Percentiles rank a stretch among this genome's conserved stretches.
Evolutionary conservation across 1,140 invertebrate genomes (phyloP).

Genomic region (Zaprionus africanus): DNA sequence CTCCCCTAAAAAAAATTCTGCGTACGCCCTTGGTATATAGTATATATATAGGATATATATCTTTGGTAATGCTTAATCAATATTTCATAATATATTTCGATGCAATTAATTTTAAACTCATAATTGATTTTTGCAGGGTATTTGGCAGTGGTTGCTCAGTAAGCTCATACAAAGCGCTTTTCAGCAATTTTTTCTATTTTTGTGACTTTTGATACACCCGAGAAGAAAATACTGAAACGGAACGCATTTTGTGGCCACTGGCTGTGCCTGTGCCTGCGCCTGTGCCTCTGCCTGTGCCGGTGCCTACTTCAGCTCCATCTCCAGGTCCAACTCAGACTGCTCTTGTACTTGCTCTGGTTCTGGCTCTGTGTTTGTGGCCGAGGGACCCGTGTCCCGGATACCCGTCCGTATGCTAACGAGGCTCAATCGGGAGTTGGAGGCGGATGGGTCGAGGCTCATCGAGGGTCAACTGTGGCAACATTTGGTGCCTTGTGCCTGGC

Average conservation of each 20-base stretch:
- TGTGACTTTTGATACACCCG: neutral
- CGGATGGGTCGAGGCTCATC: neutral
- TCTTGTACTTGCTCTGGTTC: too few relatives aligned
- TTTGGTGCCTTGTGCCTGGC: slow-evolving; percentile 56
- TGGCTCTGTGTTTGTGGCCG: neutral
- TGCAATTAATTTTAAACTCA: too few relatives aligned
- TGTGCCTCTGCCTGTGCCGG: neutral
- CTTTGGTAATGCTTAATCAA: too few relatives aligned
- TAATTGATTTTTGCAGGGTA: neutral
- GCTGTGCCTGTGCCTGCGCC: slow-evolving; percentile 24
- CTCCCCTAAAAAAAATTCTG: too few relatives aligned
- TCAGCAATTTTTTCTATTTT: neutral
- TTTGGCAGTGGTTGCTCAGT: neutral
- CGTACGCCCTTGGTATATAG: too few relatives aligned
- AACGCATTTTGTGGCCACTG: slow-evolving; percentile 68
- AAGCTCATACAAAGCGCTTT: neutral
- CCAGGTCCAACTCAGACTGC: slow-evolving; percentile 6
- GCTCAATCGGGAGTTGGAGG: slow-evolving; percentile 1
- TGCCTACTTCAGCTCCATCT: slow-evolving; percentile 18
- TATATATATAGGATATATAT: too few relatives aligned
- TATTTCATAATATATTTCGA: too few relatives aligned
- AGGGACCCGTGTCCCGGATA: slow-evolving; percentile 3
- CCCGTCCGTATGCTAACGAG: slow-evolving; percentile 20
- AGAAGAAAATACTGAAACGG: slow-evolving; percentile 59
- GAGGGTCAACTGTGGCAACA: slow-evolving; percentile 16